These are phyloP conservation scores for Setipinna tenuifilis DNA, from an alignment of 2,797 vertebrate genomes.

Conservation along the genomic window DNA sequence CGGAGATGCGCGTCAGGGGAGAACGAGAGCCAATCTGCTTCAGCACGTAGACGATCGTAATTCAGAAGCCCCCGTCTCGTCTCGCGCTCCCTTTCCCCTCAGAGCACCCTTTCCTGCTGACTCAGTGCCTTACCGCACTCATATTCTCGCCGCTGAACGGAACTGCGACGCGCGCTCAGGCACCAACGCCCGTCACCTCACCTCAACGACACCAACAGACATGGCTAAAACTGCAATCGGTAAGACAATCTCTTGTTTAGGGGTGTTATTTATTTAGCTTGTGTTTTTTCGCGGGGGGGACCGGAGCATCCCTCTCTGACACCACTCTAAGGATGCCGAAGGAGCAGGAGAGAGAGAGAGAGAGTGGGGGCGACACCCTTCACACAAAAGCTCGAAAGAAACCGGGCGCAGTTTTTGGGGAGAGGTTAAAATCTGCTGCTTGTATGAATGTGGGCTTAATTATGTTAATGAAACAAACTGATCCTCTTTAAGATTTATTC, in stretches of 20 bases:
- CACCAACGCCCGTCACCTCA: conserved; percentile 49
- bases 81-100: conserved; percentile 49
- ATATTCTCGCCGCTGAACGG: conserved; percentile 65
- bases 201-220: conserved; percentile 50
- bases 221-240: conserved; percentile 82
- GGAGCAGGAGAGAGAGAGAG: conserved; percentile 35
- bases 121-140: conserved; percentile 80
- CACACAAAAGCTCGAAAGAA: conserved; percentile 72
- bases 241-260: conserved; percentile 62
- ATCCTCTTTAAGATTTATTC: not conserved
- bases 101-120: conserved; percentile 70
- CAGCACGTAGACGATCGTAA: conserved; percentile 56
- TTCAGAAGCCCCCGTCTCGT: conserved; percentile 64
- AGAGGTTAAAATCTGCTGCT: not conserved
- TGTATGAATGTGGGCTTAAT: not conserved
- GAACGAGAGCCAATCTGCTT: conserved; percentile 55
- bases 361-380: conserved; percentile 66
- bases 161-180: conserved; percentile 61
- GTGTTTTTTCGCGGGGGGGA: not conserved
- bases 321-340: conserved; percentile 54
- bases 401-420: conserved; percentile 65
- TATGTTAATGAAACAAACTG: not conserved
- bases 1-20: conserved; percentile 58
- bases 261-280: conserved; percentile 15
- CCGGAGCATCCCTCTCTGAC: conserved; percentile 5